Conservation (phyloP, 2,113 vertebrate species). For the Indicator maculatus region DNA sequence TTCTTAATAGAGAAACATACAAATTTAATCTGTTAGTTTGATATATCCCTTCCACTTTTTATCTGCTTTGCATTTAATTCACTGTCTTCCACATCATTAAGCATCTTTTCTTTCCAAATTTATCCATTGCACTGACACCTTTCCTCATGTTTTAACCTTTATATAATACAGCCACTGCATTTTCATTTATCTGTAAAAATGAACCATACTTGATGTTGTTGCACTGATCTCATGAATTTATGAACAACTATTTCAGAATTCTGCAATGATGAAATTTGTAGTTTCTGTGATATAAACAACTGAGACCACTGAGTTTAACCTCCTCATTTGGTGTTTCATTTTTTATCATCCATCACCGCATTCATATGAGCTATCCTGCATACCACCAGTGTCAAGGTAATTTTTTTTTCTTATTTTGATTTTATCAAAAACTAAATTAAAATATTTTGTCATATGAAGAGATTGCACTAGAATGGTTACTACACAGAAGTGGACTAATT, state of each 20-base stretch:
- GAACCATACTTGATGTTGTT: neutral
- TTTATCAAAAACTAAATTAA: neutral
- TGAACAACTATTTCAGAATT: neutral
- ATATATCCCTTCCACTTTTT: neutral
- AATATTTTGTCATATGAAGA: neutral
- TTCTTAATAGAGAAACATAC: neutral
- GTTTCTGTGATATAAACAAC: neutral
- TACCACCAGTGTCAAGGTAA: neutral
- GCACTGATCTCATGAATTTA: neutral
- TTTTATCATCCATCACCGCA: neutral
- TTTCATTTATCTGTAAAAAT: neutral
- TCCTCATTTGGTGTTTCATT: neutral
- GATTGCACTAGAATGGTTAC: neutral
- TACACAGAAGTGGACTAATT: neutral
- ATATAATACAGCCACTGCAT: neutral
- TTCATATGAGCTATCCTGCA: neutral
- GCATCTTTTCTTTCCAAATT: neutral
- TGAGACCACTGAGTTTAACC: neutral
- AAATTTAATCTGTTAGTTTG: neutral
- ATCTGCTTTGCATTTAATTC: neutral
- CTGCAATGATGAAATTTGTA: neutral
- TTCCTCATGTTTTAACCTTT: neutral
- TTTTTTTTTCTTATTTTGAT: no score
- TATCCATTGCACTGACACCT: neutral
- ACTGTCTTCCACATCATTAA: neutral